A percentile compares a stretch with the other conserved stretches of the same genome.
phyloP scores from a whole-genome alignment of 1,140 invertebrate species.

The Drosophila pachea region DNA sequence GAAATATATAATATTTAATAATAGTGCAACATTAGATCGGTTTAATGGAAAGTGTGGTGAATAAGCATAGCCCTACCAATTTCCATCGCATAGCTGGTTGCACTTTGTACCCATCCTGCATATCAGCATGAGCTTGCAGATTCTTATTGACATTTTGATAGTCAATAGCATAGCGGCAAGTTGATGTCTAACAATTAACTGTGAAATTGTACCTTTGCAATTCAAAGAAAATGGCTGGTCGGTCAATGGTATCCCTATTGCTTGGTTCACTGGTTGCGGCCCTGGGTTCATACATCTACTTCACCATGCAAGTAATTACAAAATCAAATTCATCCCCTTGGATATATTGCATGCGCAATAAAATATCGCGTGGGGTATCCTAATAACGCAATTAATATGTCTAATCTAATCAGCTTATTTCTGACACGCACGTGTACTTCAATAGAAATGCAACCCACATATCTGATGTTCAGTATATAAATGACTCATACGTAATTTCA shows the following conservation, averaged over 20 bases:
- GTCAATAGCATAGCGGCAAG: slow-evolving; percentile 18
- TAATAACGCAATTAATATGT: background rate
- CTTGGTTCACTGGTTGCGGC: slow-evolving; percentile 68
- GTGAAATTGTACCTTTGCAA: slow-evolving; percentile 39
- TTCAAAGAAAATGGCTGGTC: slow-evolving; percentile 52
- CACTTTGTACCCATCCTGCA: slow-evolving; percentile 57
- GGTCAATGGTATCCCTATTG: slow-evolving; percentile 64
- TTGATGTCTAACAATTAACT: slow-evolving; percentile 10
- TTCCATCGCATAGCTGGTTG: slow-evolving; percentile 15
- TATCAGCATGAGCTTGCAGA: slow-evolving; percentile 69
- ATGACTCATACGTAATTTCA: slow-evolving; percentile 24
- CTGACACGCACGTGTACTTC: slow-evolving; percentile 1
- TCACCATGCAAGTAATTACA: slow-evolving; percentile 72
- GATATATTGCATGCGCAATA: slow-evolving; percentile 52
- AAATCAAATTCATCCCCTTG: slow-evolving; percentile 16
- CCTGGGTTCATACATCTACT: slow-evolving; percentile 70
- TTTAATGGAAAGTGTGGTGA: slow-evolving; percentile 6
- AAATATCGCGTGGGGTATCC: slow-evolving; percentile 1
- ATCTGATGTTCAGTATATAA: background rate
- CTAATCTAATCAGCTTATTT: slow-evolving; percentile 16
- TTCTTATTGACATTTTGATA: slow-evolving; percentile 27
- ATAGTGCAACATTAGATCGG: slow-evolving; percentile 20
- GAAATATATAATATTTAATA: slow-evolving; percentile 17
- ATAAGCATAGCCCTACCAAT: slow-evolving; percentile 17
- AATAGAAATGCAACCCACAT: background rate